phyloP scores from a whole-genome alignment of 2,113 vertebrate genomes.

The Petrocephalus microphthalmus region DNA sequence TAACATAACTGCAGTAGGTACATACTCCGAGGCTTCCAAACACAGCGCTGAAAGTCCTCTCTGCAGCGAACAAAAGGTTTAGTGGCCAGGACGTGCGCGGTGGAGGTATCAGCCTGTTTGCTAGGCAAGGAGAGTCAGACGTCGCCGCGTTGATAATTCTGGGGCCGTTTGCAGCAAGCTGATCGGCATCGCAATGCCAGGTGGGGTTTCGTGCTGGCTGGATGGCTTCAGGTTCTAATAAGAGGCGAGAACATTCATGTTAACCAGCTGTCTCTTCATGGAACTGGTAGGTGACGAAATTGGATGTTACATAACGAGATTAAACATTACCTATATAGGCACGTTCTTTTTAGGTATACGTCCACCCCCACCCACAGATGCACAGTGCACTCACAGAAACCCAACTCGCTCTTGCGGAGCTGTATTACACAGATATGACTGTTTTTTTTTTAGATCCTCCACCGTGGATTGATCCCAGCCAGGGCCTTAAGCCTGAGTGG shows the following conservation, averaged over 20 bases:
- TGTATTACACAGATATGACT: neutral
- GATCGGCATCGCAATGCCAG: neutral
- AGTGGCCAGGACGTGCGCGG: neutral
- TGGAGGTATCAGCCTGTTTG: neutral
- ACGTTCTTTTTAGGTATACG: neutral
- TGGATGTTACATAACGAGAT: neutral
- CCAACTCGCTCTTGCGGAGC: neutral
- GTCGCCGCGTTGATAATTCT: neutral
- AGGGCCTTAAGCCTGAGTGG: neutral
- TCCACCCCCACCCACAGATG: neutral
- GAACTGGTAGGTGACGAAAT: neutral
- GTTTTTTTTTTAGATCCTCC: neutral
- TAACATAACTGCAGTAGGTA: neutral
- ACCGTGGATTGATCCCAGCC: neutral
- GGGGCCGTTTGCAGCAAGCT: neutral
- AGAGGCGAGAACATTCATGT: neutral
- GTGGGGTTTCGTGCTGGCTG: neutral
- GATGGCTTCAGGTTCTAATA: neutral
- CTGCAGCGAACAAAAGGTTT: neutral
- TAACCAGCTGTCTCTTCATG: neutral
- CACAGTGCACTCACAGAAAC: no score
- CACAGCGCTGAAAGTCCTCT: neutral
- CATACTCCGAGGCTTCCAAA: neutral
- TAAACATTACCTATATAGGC: neutral
- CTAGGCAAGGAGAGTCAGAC: neutral